Percentiles rank a stretch among this genome's conserved stretches.
Conservation (phyloP, 2,113 vertebrate genomes). For the Cyphomyrus plagiostoma region DNA sequence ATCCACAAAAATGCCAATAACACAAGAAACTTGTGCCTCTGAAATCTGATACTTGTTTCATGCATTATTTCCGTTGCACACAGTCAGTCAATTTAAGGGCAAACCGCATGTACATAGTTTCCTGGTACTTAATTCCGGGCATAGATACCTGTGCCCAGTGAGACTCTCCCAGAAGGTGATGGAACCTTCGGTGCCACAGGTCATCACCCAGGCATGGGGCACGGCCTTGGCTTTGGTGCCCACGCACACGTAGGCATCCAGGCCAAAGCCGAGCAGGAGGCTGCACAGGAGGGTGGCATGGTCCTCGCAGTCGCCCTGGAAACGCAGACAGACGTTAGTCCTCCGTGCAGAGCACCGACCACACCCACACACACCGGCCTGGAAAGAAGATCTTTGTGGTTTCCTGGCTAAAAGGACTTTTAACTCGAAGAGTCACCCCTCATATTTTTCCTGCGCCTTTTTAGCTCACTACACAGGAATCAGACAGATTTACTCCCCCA, state of each 20-base stretch:
- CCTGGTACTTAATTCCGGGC: neutral
- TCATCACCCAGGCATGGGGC: slow-evolving; percentile 90
- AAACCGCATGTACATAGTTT: neutral
- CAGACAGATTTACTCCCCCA: neutral
- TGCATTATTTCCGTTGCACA: neutral
- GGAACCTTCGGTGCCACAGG: slow-evolving; percentile 77
- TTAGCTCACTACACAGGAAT: neutral
- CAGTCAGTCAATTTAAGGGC: neutral
- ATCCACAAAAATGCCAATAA: neutral
- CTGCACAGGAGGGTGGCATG: slow-evolving; percentile 90
- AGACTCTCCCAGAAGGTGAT: slow-evolving; percentile 95
- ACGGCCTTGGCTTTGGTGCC: slow-evolving; percentile 83
- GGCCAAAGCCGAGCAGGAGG: slow-evolving; percentile 85
- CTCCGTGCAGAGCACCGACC: neutral
- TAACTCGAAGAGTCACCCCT: neutral
- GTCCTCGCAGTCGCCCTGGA: slow-evolving; percentile 94
- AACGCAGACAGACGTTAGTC: slow-evolving; percentile 24
- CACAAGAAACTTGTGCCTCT: neutral
- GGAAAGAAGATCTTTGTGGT: neutral
- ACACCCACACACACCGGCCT: neutral
- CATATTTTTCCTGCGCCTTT: neutral
- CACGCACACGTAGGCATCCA: slow-evolving; percentile 93
- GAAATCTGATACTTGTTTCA: neutral
- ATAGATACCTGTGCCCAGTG: slow-evolving; percentile 79
- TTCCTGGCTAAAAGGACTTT: neutral